phyloP scores from a whole-genome alignment of 2,113 vertebrate species.

The Taurulus bubalis region DNA sequence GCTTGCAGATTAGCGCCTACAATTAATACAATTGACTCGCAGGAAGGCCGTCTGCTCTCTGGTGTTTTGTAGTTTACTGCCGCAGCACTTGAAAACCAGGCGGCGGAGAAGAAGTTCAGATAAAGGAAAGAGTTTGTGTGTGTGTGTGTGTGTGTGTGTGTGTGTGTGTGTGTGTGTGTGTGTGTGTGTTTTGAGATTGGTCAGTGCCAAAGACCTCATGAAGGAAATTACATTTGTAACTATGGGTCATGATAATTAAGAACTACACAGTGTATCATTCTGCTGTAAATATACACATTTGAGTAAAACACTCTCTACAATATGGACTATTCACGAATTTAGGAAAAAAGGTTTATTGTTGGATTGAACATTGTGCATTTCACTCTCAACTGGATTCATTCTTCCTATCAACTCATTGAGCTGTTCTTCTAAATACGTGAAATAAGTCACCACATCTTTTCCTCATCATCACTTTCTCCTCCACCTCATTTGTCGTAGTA shows the following conservation, averaged over 20 bases:
- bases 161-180: background rate
- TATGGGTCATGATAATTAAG: constrained; percentile 2
- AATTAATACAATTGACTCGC: constrained; percentile 50
- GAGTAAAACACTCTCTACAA: background rate
- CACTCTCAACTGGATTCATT: background rate
- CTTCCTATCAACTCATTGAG: background rate
- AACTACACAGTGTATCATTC: background rate
- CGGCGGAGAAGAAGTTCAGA: background rate
- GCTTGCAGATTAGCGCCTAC: constrained; percentile 64
- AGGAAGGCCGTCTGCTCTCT: constrained; percentile 23
- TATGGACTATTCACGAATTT: background rate
- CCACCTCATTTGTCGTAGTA: background rate
- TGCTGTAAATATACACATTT: background rate
- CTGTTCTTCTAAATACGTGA: background rate
- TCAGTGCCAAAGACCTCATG: background rate
- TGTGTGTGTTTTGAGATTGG: background rate
- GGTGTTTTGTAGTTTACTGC: constrained; percentile 8
- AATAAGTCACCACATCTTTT: background rate
- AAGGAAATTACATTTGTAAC: background rate
- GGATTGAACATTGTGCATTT: background rate
- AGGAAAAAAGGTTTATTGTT: background rate
- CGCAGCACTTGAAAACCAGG: background rate
- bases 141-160: constrained; percentile 1
- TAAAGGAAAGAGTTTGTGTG: background rate
- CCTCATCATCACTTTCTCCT: background rate